Base-by-base conservation (phyloP, 2,113 vertebrate genomes). In the Nyctereutes procyonoides region DNA sequence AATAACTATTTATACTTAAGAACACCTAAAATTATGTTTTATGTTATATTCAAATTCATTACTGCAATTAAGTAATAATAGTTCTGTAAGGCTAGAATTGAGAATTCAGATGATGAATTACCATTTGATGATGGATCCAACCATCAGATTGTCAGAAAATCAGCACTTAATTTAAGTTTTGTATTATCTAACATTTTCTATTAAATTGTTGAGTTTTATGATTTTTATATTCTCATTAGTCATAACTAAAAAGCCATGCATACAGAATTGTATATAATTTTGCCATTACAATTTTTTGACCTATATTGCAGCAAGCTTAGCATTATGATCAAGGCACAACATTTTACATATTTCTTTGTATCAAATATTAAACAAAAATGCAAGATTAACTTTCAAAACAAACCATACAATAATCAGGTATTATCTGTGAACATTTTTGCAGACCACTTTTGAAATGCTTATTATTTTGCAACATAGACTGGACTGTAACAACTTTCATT, bases 361-460 rank as follows among this genome's bases (percentile, higher is more conserved):
- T 95, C 87, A 96, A 98, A 65, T 95, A 77, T 98, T 80, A 97
- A 98, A 96, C 84, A 95, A 96, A 96, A 97, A 92, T 98, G 92
- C 92, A 97, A 97, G 88, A 95, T 96, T 94, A 93, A 96, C 82
- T 98, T 96, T 98, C 90, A 96, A 95, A 95, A 74, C 43, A 96
- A 97, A 94, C 91, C 80, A 60, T 91, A 93, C 65, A 95, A 30
- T 93, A 94, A 90, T 98, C 63, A 97, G 90, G 71, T 94, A 80
- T 35, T 88, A 94, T 30, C 81, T 81, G 58, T 95, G 43, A 43
- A 90, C 28, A 82, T 95, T 95, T 96, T 96, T 97, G 67, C 71
- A 93, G 97, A 97, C 93, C 97, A 96, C 97, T 98, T 98, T 97
- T 93, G 96, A 98, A 93, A 97, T 98, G 88, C 91, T 85, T 88